Conservation (phyloP, 2,113 vertebrate species). For the Oceanites oceanicus region DNA sequence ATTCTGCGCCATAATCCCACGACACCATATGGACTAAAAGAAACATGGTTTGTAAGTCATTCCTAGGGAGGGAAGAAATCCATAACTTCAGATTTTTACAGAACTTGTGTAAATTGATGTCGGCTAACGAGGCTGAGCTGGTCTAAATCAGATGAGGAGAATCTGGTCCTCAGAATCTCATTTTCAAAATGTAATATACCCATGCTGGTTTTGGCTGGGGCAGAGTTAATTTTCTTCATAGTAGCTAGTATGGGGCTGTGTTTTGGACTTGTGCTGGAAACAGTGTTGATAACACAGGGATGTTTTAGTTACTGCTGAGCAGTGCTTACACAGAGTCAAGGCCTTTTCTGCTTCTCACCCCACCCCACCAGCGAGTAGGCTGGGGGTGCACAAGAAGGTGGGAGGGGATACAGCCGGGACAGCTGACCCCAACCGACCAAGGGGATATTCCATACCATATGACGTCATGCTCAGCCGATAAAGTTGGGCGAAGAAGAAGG, state of each 20-base stretch:
- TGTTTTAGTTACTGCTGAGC: neutral
- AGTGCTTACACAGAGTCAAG: neutral
- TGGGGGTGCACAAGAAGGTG: neutral
- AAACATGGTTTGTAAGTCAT: neutral
- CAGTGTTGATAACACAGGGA: neutral
- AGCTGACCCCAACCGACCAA: neutral
- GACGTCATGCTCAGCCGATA: neutral
- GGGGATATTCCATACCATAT: neutral
- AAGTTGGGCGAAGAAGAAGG: neutral
- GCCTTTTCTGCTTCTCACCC: neutral
- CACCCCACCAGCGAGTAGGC: neutral
- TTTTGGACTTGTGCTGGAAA: neutral
- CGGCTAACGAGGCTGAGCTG: neutral
- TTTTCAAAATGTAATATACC: neutral
- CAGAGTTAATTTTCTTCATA: neutral
- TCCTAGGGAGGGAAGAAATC: neutral
- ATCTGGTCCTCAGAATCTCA: neutral
- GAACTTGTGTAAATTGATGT: neutral
- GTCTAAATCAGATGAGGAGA: neutral
- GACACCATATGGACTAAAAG: neutral
- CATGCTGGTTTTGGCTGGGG: neutral
- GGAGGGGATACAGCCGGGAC: neutral
- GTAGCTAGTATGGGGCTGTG: neutral
- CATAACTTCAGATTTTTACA: neutral
- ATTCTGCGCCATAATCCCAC: neutral